Base-by-base conservation (phyloP, 2,888 invertebrate species). In the Epirrita christyi region DNA sequence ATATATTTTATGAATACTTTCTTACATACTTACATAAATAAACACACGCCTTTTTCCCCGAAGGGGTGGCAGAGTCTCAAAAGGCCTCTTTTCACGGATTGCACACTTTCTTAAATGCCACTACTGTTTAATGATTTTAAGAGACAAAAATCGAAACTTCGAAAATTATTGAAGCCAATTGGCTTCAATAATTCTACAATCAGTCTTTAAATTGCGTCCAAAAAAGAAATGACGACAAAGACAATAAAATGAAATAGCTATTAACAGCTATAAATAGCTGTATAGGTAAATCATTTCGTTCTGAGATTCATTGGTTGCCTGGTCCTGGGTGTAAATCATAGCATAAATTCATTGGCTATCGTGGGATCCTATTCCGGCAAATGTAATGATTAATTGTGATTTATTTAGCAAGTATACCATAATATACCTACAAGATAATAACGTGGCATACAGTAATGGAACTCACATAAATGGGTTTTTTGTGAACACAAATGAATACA, bases 281-380 rank as follows among this genome's bases (percentile, higher is more conserved):
- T 32, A 50, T 41, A 48, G 52, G 56, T 66, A 61, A 62, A 64
- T 66, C 62, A 66, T 59, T 66, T 63, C 55, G 59, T 55, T 44
- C 47, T 43, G 49, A 66, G 61, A 64, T 64, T 62, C 58, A 65
- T 63, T 60, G 62, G 53, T 58, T 52, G 52, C 21, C 58, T 57
- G 51, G 49, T 60, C 59, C 41, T 38, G 46, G 29, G 27, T 38
- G 41, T 64, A 64, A 66, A 66, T 66, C 64, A 64, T 60, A 42
- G 55, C 48, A 46, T 55, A 60, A 57, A 56, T 62, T 62, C 56
- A 55, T 51, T 54, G 52, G 49, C 34, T 49, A 56, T 56, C 56
- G 53, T 50, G 42, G 46, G 42, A 61, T 57, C 36, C 40, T 36
- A 11, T 50, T 46, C 41, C 29, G 29, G 47, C 47, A 37, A 48